Base-by-base conservation (phyloP, 2,797 vertebrate genomes). In the Anguilla marmorata region DNA sequence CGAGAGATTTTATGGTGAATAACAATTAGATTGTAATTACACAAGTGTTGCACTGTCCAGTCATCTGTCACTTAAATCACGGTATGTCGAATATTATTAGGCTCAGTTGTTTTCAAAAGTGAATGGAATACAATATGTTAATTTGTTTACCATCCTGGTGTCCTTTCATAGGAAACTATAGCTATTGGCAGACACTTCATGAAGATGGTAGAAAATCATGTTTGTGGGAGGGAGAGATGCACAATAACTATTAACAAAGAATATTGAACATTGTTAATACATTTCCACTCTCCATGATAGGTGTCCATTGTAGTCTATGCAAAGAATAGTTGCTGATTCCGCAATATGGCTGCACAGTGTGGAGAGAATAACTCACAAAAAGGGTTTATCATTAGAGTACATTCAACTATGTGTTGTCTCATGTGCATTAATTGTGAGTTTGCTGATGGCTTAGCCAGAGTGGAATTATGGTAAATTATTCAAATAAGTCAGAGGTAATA, bases 1-100 rank as follows among this genome's bases (percentile, higher is more conserved):
- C 83, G 79, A 86, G 85, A 89, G 91, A 92, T 93, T 91, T 92
- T 92, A 92, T 86, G 83, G 88, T 86, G 91, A 94, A 94, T 94
- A 94, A 94, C 92, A 94, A 95, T 93, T 91, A 90, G 90, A 88
- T 89, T 88, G 93, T 94, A 94, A 95, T 96, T 95, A 94, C 93
- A 94, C 92, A 91, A 94, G 89, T 93, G 92, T 94, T 92, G 91
- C 87, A 92, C 90, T 90, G 89, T 91, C 89, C 86, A 85, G 91
- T 92, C 92, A 91, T 94, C 92, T 95, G 93, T 93, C 93, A 92
- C 88, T 94, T 90, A 92, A 93, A 92, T 93, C 93, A 88, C 87
- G 48, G 19, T 48, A 88, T 88, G 90, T 88, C 91, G 90, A 93
- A 94, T 93, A 91, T 92, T 90, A 91, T 91, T 88, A 87, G 89